Conservation (phyloP, 2,888 invertebrate genomes). For the Drosophila antonietae region DNA sequence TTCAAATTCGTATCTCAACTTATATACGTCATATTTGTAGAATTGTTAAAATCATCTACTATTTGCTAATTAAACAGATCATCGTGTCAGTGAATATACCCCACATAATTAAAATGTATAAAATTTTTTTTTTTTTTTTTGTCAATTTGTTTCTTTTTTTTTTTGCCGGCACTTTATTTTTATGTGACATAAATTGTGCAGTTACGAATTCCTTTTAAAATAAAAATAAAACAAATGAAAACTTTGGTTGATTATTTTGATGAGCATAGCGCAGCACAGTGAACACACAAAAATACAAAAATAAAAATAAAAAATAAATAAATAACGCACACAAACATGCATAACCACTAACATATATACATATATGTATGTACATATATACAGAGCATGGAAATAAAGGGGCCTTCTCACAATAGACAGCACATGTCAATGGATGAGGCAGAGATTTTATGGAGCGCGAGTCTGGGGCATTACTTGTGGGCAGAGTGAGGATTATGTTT, state of each 20-base stretch:
- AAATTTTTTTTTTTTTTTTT: slow-evolving; percentile 36
- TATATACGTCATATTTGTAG: no score
- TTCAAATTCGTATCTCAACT: no score
- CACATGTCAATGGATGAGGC: slow-evolving; percentile 73
- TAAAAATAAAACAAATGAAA: slow-evolving; percentile 46
- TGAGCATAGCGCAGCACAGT: slow-evolving; percentile 66
- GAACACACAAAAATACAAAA: slow-evolving; percentile 39
- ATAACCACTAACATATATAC: slow-evolving; percentile 6
- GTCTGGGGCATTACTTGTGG: slow-evolving; percentile 24
- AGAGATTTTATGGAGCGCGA: slow-evolving; percentile 44
- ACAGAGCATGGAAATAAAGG: not conserved
- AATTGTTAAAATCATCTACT: not conserved
- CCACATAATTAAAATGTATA: not conserved
- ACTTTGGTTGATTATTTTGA: slow-evolving; percentile 77
- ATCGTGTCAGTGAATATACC: slow-evolving; percentile 12
- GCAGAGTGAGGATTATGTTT: not conserved
- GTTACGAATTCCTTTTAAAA: slow-evolving; percentile 61
- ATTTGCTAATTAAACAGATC: not conserved
- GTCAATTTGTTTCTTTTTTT: slow-evolving; percentile 27
- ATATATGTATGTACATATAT: not conserved
- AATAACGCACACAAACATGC: slow-evolving; percentile 1
- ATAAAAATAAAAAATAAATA: not conserved
- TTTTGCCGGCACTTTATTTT: slow-evolving; percentile 62
- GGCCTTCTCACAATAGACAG: slow-evolving; percentile 46
- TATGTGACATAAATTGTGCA: slow-evolving; percentile 67